These are phyloP conservation scores for Dinoponera quadriceps DNA, from an alignment of 1,140 invertebrate genomes.

Conservation along the genomic window DNA sequence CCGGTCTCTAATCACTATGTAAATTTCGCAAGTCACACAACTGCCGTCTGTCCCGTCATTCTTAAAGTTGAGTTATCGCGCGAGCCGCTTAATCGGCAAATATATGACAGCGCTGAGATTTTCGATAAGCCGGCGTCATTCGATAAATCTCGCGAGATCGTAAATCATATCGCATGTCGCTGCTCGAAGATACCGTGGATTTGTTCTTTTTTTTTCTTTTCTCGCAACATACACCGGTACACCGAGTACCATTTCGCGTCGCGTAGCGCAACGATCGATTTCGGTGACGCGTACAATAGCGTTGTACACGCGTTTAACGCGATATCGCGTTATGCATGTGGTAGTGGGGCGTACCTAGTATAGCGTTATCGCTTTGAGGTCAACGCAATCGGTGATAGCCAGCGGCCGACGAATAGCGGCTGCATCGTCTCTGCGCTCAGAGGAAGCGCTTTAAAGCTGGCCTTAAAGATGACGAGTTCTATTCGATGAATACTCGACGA, in stretches of 20 bases:
- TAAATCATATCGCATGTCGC: conserved; percentile 29
- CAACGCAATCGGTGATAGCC: conserved; percentile 69
- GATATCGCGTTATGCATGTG: conserved; percentile 57
- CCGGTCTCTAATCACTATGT: neutral
- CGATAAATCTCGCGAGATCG: conserved; percentile 18
- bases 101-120: conserved; percentile 23
- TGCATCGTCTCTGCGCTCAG: conserved; percentile 27
- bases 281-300: conserved; percentile 59
- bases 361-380: conserved; percentile 64
- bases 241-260: conserved; percentile 1
- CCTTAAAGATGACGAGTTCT: conserved; percentile 21
- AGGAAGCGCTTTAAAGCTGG: conserved; percentile 61
- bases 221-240: neutral
- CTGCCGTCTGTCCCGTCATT: neutral
- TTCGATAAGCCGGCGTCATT: conserved; percentile 21
- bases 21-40: conserved; percentile 15
- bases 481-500: neutral
- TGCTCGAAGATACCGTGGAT: neutral
- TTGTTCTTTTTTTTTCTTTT: neutral
- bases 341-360: conserved; percentile 45
- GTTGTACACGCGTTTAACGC: conserved; percentile 36
- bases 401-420: conserved; percentile 26
- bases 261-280: conserved; percentile 30
- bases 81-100: neutral
- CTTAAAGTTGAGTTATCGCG: neutral